These are phyloP conservation scores for Brenthis hecate DNA, from an alignment of 2,888 invertebrate genomes.

Conservation along the genomic window DNA sequence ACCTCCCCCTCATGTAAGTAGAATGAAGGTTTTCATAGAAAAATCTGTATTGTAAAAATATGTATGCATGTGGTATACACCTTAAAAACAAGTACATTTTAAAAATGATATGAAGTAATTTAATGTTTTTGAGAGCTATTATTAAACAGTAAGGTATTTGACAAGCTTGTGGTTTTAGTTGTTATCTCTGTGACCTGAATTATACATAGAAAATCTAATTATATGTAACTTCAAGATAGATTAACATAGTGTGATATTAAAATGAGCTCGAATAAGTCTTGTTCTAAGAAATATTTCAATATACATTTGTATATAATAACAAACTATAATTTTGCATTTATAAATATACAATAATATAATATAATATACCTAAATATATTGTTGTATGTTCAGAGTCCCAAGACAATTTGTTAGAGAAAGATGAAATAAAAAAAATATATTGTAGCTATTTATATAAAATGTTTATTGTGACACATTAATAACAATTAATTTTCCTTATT, in stretches of 20 bases:
- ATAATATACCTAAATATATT: neutral
- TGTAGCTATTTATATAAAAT: neutral
- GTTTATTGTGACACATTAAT: constrained; percentile 3
- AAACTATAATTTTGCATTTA: too few species aligned
- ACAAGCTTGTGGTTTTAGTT: neutral
- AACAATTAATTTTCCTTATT: constrained; percentile 24
- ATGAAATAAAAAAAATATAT: neutral
- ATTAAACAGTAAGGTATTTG: constrained; percentile 1
- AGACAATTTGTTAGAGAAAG: too few species aligned
- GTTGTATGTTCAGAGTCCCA: too few species aligned
- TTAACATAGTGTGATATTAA: neutral
- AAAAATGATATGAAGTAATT: too few species aligned
- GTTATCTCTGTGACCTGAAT: constrained; percentile 13
- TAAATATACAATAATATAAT: neutral
- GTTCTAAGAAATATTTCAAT: too few species aligned
- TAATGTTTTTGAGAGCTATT: neutral
- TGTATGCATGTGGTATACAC: too few species aligned
- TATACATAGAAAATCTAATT: constrained; percentile 1
- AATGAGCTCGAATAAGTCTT: neutral
- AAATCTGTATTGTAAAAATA: neutral
- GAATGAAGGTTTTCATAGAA: constrained; percentile 13
- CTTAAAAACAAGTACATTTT: too few species aligned
- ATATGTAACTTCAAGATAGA: neutral
- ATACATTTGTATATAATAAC: too few species aligned
- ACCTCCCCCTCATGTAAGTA: constrained; percentile 79